phyloP scores from a whole-genome alignment of 2,113 vertebrate genomes.

The Setophaga coronata region DNA sequence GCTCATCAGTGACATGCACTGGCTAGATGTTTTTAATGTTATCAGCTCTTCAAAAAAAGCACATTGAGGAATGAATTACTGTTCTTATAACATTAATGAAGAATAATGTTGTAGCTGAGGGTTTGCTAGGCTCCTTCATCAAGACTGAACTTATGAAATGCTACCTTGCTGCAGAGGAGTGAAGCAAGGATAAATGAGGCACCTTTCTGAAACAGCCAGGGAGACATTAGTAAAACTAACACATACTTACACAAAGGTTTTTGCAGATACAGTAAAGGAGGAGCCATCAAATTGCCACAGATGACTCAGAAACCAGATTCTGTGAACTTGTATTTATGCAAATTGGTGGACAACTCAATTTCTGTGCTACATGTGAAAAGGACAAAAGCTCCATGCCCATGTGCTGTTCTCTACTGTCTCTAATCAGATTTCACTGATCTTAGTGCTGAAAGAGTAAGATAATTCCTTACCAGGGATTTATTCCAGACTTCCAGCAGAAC shows the following conservation, averaged over 20 bases:
- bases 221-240: not conserved
- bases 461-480: not conserved
- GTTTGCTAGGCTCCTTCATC: not conserved
- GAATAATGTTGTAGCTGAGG: slow-evolving; percentile 2
- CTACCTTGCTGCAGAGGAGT: not conserved
- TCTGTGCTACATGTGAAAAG: not conserved
- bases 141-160: not conserved
- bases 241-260: not conserved
- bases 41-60: slow-evolving; percentile 16
- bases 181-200: not conserved
- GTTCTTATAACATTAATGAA: slow-evolving; percentile 21
- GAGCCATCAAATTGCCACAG: not conserved
- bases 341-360: not conserved
- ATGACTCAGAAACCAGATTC: not conserved
- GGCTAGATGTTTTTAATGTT: slow-evolving; percentile 20
- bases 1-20: slow-evolving; percentile 31
- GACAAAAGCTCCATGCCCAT: not conserved
- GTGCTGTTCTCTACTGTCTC: not conserved
- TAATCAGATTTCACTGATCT: not conserved
- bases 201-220: not conserved
- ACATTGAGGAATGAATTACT: slow-evolving; percentile 17
- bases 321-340: not conserved
- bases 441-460: not conserved
- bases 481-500: not conserved
- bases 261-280: not conserved